These are phyloP conservation scores for Cinclus cinclus DNA, from an alignment of 2,113 vertebrate genomes.

Conservation along the genomic window DNA sequence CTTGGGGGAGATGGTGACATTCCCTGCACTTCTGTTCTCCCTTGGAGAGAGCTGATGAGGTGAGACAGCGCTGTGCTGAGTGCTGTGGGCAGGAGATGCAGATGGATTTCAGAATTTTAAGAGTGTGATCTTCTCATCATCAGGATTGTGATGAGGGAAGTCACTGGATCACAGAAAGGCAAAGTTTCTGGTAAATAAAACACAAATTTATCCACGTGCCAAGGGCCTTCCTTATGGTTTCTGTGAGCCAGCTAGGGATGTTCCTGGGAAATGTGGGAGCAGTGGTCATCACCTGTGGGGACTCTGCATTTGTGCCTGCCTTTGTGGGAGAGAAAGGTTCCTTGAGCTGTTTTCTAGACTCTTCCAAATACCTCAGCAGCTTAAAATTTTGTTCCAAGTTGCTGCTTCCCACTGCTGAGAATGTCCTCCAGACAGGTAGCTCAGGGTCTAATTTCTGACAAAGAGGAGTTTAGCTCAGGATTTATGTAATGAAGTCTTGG, in stretches of 20 bases:
- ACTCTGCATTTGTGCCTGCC: neutral
- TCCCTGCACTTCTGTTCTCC: neutral
- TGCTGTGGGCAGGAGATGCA: neutral
- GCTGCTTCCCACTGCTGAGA: neutral
- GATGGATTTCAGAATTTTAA: neutral
- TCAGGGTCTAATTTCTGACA: conserved; percentile 23
- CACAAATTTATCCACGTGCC: neutral
- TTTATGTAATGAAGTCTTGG: conserved; percentile 30
- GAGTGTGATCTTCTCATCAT: neutral
- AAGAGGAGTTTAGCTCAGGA: conserved; percentile 26
- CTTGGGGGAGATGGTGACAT: neutral
- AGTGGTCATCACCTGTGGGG: neutral
- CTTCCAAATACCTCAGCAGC: neutral
- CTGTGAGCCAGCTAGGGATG: neutral
- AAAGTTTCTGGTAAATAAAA: neutral
- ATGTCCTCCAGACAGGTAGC: neutral
- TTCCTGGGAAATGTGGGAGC: neutral
- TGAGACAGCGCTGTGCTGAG: neutral
- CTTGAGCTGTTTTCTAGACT: neutral
- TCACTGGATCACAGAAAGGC: neutral
- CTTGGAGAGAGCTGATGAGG: too few species aligned
- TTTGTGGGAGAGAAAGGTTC: neutral
- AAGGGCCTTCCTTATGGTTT: neutral
- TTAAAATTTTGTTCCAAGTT: neutral
- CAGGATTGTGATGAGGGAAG: neutral